Evolutionary conservation across 2,888 invertebrate genomes (phyloP).

Genomic region (Artemia sinica): DNA sequence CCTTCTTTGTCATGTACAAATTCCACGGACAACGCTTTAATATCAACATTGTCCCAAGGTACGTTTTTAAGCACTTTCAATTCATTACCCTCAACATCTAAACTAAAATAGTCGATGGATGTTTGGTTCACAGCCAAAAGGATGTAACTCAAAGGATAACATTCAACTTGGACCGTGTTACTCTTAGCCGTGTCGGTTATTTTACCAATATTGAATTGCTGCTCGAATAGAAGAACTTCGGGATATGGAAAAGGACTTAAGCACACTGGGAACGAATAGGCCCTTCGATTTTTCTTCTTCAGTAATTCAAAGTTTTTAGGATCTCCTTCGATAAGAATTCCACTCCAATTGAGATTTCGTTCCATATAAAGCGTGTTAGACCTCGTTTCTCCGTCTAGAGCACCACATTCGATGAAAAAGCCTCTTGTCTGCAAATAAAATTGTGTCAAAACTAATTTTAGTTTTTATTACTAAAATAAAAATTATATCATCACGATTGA

Average conservation of each 20-base stretch:
- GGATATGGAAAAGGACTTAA: conserved; percentile 33
- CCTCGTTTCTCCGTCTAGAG: conserved; percentile 38
- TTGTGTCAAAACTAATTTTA: no score
- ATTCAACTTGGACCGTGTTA: conserved; percentile 33
- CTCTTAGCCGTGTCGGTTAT: background rate
- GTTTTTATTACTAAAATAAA: no score
- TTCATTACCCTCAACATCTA: conserved; percentile 40
- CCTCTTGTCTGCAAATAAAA: conserved; percentile 32
- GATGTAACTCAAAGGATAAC: conserved; percentile 37
- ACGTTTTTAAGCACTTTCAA: conserved; percentile 37
- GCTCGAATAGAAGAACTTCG: conserved; percentile 21
- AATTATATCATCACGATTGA: no score
- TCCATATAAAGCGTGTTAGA: conserved; percentile 39
- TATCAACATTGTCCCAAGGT: conserved; percentile 36
- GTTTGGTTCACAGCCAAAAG: conserved; percentile 35
- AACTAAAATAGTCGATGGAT: conserved; percentile 38
- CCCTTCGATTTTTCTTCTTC: conserved; percentile 34
- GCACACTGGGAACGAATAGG: conserved; percentile 36
- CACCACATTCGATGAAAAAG: conserved; percentile 40
- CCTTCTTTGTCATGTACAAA: conserved; percentile 34
- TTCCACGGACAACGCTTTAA: conserved; percentile 33
- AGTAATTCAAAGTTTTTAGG: conserved; percentile 35
- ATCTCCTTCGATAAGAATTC: conserved; percentile 38
- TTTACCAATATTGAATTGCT: conserved; percentile 16
- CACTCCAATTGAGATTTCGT: conserved; percentile 35